Evolutionary conservation across 1,140 invertebrate species (phyloP).

Genomic region (Paralvinella palmiformis): DNA sequence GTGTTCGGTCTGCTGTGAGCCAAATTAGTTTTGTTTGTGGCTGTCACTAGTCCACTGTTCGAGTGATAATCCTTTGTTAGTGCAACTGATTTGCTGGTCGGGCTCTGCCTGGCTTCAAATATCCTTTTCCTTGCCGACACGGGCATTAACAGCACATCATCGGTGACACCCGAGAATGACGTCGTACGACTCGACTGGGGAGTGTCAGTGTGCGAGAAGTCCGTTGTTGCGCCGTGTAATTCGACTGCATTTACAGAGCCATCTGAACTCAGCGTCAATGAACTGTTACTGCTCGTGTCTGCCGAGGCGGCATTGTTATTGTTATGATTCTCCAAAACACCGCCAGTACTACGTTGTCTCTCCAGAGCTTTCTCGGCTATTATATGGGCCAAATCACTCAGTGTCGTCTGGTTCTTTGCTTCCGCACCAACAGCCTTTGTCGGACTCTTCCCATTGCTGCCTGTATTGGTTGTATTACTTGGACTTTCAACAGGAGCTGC

Average conservation of each 20-base stretch:
- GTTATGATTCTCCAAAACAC: conserved; percentile 8
- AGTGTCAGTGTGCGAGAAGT: neutral
- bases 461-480: neutral
- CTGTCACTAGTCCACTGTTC: neutral
- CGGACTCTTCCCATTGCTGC: neutral
- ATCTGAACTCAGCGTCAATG: too few relatives aligned
- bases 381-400: conserved; percentile 3
- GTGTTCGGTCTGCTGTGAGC: neutral
- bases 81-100: neutral
- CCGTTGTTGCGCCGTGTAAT: neutral
- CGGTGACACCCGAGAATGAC: neutral
- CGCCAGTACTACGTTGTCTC: neutral
- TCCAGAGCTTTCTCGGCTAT: conserved; percentile 1
- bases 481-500: neutral
- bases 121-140: neutral
- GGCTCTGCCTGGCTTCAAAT: too few relatives aligned
- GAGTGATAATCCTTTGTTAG: neutral
- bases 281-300: neutral
- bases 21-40: neutral
- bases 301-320: neutral
- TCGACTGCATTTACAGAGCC: too few relatives aligned
- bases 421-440: neutral
- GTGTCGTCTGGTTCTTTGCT: conserved; percentile 18
- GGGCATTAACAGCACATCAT: neutral
- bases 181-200: neutral